Evolutionary conservation across 2,888 invertebrate species (phyloP).

Genomic region (Drosophila neotestacea): DNA sequence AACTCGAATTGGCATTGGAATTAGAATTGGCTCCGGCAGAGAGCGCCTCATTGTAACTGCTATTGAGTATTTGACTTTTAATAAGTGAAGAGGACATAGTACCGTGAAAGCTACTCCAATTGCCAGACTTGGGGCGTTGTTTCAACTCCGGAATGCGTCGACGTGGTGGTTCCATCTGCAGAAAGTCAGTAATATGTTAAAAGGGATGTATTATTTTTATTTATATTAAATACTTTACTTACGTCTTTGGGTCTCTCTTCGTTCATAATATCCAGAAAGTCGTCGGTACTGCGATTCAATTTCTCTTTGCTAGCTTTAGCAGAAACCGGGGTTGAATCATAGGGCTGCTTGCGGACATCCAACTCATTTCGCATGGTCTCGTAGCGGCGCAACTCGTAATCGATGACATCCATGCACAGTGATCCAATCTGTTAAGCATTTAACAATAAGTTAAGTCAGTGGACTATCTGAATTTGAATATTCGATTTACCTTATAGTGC

Average conservation of each 20-base stretch:
- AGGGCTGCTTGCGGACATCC: conserved; percentile 86
- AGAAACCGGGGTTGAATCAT: conserved; percentile 77
- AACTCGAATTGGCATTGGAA: conserved; percentile 21
- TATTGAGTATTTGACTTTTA: conserved; percentile 88
- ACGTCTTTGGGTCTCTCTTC: conserved; percentile 85
- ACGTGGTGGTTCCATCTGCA: conserved; percentile 88
- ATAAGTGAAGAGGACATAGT: conserved; percentile 86
- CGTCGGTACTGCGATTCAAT: conserved; percentile 83
- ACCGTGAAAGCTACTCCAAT: conserved; percentile 86
- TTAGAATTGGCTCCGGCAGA: conserved; percentile 77
- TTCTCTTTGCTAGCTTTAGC: conserved; percentile 83
- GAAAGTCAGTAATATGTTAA: not conserved
- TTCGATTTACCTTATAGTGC: conserved; percentile 92
- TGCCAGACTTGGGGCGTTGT: conserved; percentile 91
- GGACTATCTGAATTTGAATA: not conserved
- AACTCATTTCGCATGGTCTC: conserved; percentile 95
- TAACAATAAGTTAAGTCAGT: not conserved
- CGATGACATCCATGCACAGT: conserved; percentile 97
- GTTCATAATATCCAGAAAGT: conserved; percentile 85
- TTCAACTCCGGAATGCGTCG: conserved; percentile 91
- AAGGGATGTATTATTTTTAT: not conserved
- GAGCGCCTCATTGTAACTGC: conserved; percentile 89
- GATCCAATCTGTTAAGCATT: conserved; percentile 91
- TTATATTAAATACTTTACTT: conserved; percentile 3
- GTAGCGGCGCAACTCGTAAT: conserved; percentile 96